These are phyloP conservation scores for Xestobium rufovillosum DNA, from an alignment of 2,888 invertebrate genomes.

Conservation along the genomic window DNA sequence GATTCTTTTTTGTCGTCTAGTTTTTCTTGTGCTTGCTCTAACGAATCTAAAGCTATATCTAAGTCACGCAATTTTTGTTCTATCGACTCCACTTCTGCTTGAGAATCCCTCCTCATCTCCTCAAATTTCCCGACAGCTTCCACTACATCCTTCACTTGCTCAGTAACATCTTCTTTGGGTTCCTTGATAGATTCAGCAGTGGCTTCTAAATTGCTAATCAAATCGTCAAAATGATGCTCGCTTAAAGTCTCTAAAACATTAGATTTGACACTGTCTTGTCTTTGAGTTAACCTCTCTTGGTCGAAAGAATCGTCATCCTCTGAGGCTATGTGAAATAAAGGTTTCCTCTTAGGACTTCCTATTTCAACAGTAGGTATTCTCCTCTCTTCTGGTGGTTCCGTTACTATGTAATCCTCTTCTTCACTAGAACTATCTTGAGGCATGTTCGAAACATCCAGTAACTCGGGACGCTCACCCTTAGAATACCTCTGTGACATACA, in stretches of 20 bases:
- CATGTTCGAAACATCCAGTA: constrained; percentile 36
- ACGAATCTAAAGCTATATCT: constrained; percentile 40
- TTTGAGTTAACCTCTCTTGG: constrained; percentile 17
- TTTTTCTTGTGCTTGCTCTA: constrained; percentile 32
- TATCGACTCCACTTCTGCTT: constrained; percentile 35
- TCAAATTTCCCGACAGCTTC: constrained; percentile 12
- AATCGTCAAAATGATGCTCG: constrained; percentile 31
- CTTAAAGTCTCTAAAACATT: constrained; percentile 34
- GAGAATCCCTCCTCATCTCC: constrained; percentile 14
- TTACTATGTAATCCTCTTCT: constrained; percentile 30
- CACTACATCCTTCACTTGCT: constrained; percentile 6
- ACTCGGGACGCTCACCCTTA: constrained; percentile 35
- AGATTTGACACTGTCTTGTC: constrained; percentile 32
- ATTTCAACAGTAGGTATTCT: constrained; percentile 1
- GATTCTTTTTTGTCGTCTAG: constrained; percentile 33
- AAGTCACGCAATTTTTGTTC: constrained; percentile 41
- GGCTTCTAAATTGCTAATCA: constrained; percentile 24
- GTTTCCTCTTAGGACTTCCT: constrained; percentile 35
- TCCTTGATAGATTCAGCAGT: constrained; percentile 1
- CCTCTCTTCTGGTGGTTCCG: constrained; percentile 26
- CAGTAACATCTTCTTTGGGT: background rate
- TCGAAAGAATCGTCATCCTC: constrained; percentile 38
- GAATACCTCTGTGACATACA: constrained; percentile 36
- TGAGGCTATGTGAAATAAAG: constrained; percentile 44
- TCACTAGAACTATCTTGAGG: constrained; percentile 32